phyloP scores from a whole-genome alignment of 2,797 vertebrate species.

The Sebastes iracundus region DNA sequence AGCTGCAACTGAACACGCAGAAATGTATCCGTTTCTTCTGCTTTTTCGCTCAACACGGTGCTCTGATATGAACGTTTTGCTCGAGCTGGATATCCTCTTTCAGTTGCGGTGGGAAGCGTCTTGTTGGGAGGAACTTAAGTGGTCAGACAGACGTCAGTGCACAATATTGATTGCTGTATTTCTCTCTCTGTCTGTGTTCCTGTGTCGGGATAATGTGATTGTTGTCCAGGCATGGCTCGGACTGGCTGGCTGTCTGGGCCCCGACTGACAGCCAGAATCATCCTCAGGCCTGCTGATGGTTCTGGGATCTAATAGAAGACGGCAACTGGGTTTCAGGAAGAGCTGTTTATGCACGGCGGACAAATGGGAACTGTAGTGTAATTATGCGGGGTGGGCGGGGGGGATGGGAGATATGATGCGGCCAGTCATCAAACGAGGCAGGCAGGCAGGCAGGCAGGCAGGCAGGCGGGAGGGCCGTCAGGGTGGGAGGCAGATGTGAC shows the following conservation, averaged over 20 bases:
- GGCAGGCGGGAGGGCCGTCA: background rate
- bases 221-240: slow-evolving; percentile 69
- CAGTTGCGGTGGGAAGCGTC: slow-evolving; percentile 67
- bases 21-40: slow-evolving; percentile 14
- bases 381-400: slow-evolving; percentile 41
- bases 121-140: slow-evolving; percentile 73
- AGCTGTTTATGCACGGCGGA: slow-evolving; percentile 69
- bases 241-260: slow-evolving; percentile 60
- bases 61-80: slow-evolving; percentile 50
- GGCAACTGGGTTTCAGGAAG: slow-evolving; percentile 74
- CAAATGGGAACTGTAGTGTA: slow-evolving; percentile 74
- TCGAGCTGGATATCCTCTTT: slow-evolving; percentile 66
- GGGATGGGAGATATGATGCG: slow-evolving; percentile 39
- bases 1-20: slow-evolving; percentile 7
- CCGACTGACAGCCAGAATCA: slow-evolving; percentile 72
- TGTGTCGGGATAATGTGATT: slow-evolving; percentile 78
- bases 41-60: background rate
- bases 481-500: slow-evolving; percentile 73
- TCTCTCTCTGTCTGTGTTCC: slow-evolving; percentile 74
- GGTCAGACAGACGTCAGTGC: slow-evolving; percentile 74
- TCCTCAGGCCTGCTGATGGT: slow-evolving; percentile 71
- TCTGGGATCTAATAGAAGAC: slow-evolving; percentile 80
- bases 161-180: slow-evolving; percentile 75
- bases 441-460: slow-evolving; percentile 41
- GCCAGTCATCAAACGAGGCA: slow-evolving; percentile 47